Conservation (phyloP, 2,113 vertebrate species). For the Sinocyclocheilus rhinocerous region DNA sequence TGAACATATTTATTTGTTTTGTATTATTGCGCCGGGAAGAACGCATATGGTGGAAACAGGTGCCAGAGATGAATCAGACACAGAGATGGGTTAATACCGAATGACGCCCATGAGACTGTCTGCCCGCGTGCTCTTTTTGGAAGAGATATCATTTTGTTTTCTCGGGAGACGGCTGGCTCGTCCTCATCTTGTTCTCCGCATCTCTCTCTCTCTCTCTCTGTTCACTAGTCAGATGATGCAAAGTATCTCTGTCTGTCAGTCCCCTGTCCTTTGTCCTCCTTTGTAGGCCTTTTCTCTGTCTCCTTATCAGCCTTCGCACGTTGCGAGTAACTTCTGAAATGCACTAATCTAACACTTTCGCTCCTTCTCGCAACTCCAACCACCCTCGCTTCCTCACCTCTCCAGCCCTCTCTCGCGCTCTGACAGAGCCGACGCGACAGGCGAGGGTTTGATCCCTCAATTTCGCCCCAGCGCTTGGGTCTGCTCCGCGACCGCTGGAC, state of each 20-base stretch:
- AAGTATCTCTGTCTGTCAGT: conserved; percentile 30
- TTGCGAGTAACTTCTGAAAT: conserved; percentile 8
- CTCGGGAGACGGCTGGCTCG: conserved; percentile 39
- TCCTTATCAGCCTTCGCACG: not conserved
- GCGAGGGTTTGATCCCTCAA: conserved; percentile 67
- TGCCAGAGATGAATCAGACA: conserved; percentile 40
- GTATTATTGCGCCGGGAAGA: not conserved
- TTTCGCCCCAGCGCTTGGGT: conserved; percentile 57
- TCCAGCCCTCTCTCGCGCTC: conserved; percentile 66
- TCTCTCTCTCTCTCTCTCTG: conserved; percentile 20
- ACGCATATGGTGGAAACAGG: conserved; percentile 33
- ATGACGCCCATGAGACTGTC: conserved; percentile 39
- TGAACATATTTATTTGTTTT: conserved; percentile 45
- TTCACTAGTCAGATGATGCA: conserved; percentile 28
- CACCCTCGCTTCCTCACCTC: conserved; percentile 24
- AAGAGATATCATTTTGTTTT: conserved; percentile 48
- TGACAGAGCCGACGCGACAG: conserved; percentile 66
- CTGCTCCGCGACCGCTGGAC: conserved; percentile 59
- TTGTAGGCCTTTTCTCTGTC: not conserved
- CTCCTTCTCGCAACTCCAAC: not conserved
- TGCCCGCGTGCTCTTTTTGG: conserved; percentile 41
- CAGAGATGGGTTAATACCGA: conserved; percentile 45
- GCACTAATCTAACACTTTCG: conserved; percentile 6
- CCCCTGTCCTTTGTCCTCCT: conserved; percentile 10
- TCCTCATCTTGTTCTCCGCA: conserved; percentile 25